Conservation (phyloP, 1,140 invertebrate genomes). For the Bombus waltoni region DNA sequence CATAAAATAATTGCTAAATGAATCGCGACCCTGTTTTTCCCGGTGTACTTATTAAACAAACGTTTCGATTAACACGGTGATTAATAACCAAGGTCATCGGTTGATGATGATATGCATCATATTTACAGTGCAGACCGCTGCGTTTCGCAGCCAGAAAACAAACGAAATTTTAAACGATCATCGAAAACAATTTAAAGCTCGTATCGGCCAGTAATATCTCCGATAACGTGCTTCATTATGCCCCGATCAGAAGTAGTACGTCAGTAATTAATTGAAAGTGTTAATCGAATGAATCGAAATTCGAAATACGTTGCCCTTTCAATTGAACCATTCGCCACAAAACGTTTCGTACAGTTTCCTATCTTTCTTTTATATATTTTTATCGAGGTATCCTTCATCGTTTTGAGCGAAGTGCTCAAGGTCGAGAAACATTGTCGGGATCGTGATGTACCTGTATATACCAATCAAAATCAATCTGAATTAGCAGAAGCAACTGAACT, state of each 20-base stretch:
- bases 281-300: slow-evolving; percentile 46
- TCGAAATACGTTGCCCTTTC: slow-evolving; percentile 24
- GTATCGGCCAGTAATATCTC: slow-evolving; percentile 40
- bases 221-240: slow-evolving; percentile 41
- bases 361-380: background rate
- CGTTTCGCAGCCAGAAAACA: slow-evolving; percentile 25
- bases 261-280: slow-evolving; percentile 49
- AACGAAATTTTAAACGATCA: slow-evolving; percentile 52
- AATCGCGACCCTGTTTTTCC: slow-evolving; percentile 66
- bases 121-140: slow-evolving; percentile 35
- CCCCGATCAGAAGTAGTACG: slow-evolving; percentile 35
- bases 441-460: background rate
- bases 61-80: slow-evolving; percentile 69
- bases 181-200: slow-evolving; percentile 51
- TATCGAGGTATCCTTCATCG: background rate
- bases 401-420: background rate
- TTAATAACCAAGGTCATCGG: slow-evolving; percentile 69
- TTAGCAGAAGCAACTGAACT: background rate
- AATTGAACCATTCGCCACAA: slow-evolving; percentile 1
- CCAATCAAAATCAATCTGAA: too few species aligned
- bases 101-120: slow-evolving; percentile 50
- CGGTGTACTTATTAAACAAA: slow-evolving; percentile 68
- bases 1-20: slow-evolving; percentile 71
- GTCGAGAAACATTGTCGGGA: background rate
- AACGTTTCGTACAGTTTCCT: background rate